Evolutionary conservation across 2,888 invertebrate genomes (phyloP).

Genomic region (Aphodius granarius): DNA sequence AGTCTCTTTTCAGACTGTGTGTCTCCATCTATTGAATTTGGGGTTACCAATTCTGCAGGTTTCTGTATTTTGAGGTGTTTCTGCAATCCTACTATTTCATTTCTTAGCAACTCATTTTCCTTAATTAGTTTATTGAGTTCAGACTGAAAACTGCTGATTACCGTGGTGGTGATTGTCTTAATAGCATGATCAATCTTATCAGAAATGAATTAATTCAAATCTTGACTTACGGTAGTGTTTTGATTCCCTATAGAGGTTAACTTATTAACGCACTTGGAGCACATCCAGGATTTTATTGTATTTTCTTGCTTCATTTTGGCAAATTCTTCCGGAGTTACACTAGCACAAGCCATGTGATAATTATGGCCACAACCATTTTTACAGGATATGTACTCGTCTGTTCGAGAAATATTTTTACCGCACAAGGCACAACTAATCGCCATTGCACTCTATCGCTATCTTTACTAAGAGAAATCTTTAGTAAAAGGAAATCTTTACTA

Average conservation of each 20-base stretch:
- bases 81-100: neutral
- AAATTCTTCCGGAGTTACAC: neutral
- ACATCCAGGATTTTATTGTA: neutral
- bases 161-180: neutral
- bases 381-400: neutral
- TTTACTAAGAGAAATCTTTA: too few species aligned
- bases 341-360: neutral
- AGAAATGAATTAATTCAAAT: neutral
- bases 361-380: neutral
- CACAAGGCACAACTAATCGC: neutral
- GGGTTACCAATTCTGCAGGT: neutral
- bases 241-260: neutral
- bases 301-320: neutral
- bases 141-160: neutral
- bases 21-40: neutral
- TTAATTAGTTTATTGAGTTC: neutral
- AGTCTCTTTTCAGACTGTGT: neutral
- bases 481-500: too few species aligned
- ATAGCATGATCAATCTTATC: neutral
- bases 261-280: neutral
- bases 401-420: neutral
- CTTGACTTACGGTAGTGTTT: neutral
- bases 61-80: neutral
- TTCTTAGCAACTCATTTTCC: neutral
- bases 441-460: too few species aligned